A percentile compares a stretch with the other conserved stretches of the same genome.
Conservation (phyloP, 2,113 vertebrate genomes). For the Pica pica region DNA sequence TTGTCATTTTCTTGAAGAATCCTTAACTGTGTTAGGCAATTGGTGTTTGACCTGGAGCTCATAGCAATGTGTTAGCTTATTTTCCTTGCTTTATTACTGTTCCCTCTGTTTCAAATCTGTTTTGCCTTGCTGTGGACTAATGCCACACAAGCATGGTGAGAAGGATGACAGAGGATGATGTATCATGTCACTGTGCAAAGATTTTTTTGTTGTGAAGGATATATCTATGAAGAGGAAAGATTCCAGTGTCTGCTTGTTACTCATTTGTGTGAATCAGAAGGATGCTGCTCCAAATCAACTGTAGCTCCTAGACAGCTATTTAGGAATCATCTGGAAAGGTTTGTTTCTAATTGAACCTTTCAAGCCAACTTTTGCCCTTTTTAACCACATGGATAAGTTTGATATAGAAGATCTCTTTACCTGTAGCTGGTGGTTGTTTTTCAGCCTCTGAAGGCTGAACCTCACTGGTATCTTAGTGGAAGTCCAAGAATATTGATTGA, state of each 20-base stretch:
- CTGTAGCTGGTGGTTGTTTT: neutral
- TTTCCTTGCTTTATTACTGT: neutral
- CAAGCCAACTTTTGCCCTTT: neutral
- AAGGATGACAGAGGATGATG: neutral
- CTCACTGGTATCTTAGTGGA: neutral
- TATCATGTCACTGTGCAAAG: rapidly evolving
- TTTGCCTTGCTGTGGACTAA: neutral
- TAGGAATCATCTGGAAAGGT: neutral
- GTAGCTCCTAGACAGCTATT: neutral
- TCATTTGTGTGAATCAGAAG: neutral
- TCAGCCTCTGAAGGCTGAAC: neutral
- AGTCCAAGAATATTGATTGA: neutral
- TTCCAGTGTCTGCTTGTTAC: neutral
- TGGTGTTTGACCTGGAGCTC: neutral
- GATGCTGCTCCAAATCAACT: neutral
- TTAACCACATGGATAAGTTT: neutral
- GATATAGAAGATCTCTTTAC: neutral
- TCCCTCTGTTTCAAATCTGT: neutral
- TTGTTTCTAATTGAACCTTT: neutral
- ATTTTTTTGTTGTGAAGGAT: neutral
- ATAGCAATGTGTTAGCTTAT: neutral
- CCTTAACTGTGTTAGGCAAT: neutral
- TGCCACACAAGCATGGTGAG: neutral
- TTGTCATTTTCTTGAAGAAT: neutral
- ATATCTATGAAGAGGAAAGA: neutral